Evolutionary conservation across 2,888 invertebrate genomes (phyloP).

Genomic region (Lutraria lutraria): DNA sequence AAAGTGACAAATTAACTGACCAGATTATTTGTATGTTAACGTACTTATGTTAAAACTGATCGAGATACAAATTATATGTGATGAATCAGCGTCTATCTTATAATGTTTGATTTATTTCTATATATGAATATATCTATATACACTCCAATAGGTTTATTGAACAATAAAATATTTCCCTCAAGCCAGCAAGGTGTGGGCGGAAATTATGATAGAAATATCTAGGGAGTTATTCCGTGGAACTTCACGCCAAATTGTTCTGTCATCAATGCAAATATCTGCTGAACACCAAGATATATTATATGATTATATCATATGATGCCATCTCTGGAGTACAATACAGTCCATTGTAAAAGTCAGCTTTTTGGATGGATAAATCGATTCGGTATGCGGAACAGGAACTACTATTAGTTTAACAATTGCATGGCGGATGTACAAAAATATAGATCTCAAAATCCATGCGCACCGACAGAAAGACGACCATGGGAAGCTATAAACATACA

Average conservation of each 20-base stretch:
- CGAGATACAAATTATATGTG: neutral
- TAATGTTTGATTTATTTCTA: neutral
- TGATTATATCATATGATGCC: neutral
- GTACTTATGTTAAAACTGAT: neutral
- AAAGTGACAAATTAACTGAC: neutral
- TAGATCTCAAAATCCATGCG: too few relatives aligned
- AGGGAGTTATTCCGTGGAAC: neutral
- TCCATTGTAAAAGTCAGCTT: neutral
- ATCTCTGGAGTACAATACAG: neutral
- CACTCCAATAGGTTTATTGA: neutral
- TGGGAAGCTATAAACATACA: too few relatives aligned
- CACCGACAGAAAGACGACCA: too few relatives aligned
- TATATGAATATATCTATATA: neutral
- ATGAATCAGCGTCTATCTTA: neutral
- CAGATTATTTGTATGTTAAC: neutral
- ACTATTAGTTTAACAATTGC: too few relatives aligned
- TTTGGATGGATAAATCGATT: neutral
- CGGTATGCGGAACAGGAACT: neutral
- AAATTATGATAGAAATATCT: conserved; percentile 18
- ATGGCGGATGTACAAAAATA: too few relatives aligned
- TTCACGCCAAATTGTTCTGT: neutral
- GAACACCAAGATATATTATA: neutral
- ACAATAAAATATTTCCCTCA: neutral
- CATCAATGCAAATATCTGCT: conserved; percentile 6
- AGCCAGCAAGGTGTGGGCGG: conserved; percentile 11